Base-by-base conservation (phyloP, 2,113 vertebrate genomes). In the Bubo scandiacus region DNA sequence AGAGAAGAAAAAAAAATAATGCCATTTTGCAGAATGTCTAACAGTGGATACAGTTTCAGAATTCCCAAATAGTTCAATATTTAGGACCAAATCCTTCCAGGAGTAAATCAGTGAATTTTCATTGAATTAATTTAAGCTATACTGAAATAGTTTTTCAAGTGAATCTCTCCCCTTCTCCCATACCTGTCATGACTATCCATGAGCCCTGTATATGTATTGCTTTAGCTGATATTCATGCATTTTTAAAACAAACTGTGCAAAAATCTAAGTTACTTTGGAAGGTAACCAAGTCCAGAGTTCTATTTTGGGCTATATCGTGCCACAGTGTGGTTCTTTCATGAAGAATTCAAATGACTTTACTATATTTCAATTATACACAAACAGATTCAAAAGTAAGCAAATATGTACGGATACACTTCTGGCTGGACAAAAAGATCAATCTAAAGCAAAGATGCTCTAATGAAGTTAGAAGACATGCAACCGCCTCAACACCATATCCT, bases 111-210 rank as follows among this genome's bases (percentile, higher is more conserved):
- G 2, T 42, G 27, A 74, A 66, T 5, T 61, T 78, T 62, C 4
- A 3, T 6, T 59, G 19, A 85, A 88, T 90, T 95, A 4, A 29
- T 57, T n/a, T 1, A 15, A 71, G 4, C 3, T 66, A 16, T 21
- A 43, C 10, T 25, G 5, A 65, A 78, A 38, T 9, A 73, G 14
- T 17, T 88, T 86, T 89, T 12, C 42, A 81, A 82, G 14, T 4
- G 0, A 43, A n/a, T 38, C 15, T 62, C 4, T 74, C 14, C 12
- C 9, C 2, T 38, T 4, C 29, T 9, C 10, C 5, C 7, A 11
- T 12, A 18, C 3, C 34, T 54, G 12, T 32, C n/a, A 26, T 32
- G 10, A 49, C 8, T 79, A 6, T 45, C 15, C 12, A 3, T 58
- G 21, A 68, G 10, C 2, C 0, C 10, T 45, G 3, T 45, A 30